Evolutionary conservation across 1,140 invertebrate species (phyloP), one percentile per base, ranked within the genome.

Genomic region (Ridgeia piscesae): DNA sequence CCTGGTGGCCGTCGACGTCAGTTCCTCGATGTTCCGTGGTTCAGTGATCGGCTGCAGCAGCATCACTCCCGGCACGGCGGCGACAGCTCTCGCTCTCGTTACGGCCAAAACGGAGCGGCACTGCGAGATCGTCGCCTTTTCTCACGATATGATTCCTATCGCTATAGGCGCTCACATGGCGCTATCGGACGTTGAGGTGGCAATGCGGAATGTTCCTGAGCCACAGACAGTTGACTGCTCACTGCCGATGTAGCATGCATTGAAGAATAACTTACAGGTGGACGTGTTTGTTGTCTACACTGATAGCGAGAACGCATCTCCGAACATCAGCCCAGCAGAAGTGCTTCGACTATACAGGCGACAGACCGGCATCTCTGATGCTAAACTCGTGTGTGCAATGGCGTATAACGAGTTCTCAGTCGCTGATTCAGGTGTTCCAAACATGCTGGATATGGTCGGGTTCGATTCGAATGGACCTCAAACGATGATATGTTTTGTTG

Each of bases 381-480:
- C 94, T 1, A 94, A 94, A 58, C 93, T 96, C 92, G 97, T 97
- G 88, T 96, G 96, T 94, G 96, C 96, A 34, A 96, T 97, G 95
- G 95, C 95, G 92, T 95, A 95, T 91, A 96, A 95, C 35, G 95
- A 94, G 27, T 96, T 96, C 93, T 94, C 94, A 93, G 93, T 96
- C 94, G 95, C 96, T 93, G 95, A 96, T 93, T 95, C 96, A 33
- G 95, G 96, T 77, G 96, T 96, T 92, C 95, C 96, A 31, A 95
- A 96, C 88, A 97, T 97, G 95, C 94, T 97, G 91, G 97, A 97
- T 92, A 96, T 97, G 48, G 96, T 96, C 91, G 97, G 97, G 33
- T 97, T 97, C 94, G 97, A 97, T 93, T 95, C 95, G 31, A 96
- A 96, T 33, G 96, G 97, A 77, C 97, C 97, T 48, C 95, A 96